Conservation (phyloP, 2,113 vertebrate genomes). For the Natator depressus region DNA sequence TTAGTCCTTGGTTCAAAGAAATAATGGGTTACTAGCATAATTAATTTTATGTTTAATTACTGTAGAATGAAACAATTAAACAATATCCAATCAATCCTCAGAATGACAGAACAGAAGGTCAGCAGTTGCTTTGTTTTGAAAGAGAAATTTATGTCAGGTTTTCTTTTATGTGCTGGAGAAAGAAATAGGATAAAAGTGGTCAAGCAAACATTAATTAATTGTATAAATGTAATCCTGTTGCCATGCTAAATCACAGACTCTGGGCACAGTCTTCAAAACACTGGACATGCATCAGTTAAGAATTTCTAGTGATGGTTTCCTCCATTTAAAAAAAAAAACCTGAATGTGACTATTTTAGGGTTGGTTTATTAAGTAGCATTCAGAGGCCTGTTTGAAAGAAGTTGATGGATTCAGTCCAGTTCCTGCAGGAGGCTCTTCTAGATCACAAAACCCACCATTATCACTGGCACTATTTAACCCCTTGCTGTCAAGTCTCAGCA, state of each 20-base stretch:
- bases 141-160: constrained; percentile 86
- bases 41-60: constrained; percentile 91
- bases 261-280: constrained; percentile 24
- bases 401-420: neutral
- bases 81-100: constrained; percentile 85
- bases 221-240: constrained; percentile 80
- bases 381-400: neutral
- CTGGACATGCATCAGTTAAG: constrained; percentile 14
- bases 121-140: constrained; percentile 87
- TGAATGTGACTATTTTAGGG: constrained; percentile 18
- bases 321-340: neutral
- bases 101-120: constrained; percentile 86
- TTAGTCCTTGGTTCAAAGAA: constrained; percentile 85
- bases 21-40: constrained; percentile 86
- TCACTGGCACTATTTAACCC: neutral
- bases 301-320: constrained; percentile 39
- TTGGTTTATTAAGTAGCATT: neutral
- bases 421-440: neutral
- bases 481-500: neutral
- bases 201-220: constrained; percentile 86
- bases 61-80: constrained; percentile 86
- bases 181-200: constrained; percentile 87
- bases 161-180: constrained; percentile 83
- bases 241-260: constrained; percentile 74
- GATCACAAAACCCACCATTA: neutral